Conservation (phyloP, 2,888 invertebrate species). For the Hypena proboscidalis region DNA sequence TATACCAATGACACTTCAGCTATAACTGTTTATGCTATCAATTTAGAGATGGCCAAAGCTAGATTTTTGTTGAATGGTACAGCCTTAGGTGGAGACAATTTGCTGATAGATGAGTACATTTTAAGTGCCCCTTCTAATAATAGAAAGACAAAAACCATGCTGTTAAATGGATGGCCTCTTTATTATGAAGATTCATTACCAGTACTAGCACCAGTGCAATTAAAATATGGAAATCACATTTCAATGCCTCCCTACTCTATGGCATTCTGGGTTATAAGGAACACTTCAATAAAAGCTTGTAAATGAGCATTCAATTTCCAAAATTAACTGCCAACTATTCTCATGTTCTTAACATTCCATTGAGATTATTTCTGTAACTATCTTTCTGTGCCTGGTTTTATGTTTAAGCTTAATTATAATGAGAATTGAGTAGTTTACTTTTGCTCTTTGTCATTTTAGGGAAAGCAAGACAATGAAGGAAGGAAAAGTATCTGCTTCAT, state of each 20-base stretch:
- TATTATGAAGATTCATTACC: constrained; percentile 81
- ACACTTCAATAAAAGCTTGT: constrained; percentile 70
- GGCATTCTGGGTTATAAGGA: constrained; percentile 87
- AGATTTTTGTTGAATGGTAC: constrained; percentile 81
- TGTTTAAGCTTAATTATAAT: no score
- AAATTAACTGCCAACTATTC: no score
- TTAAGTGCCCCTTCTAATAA: constrained; percentile 80
- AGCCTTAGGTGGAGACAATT: constrained; percentile 63
- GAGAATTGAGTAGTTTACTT: no score
- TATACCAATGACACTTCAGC: constrained; percentile 76
- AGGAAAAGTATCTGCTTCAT: no score
- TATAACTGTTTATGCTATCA: constrained; percentile 86
- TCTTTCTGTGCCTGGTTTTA: neutral
- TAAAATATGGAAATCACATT: constrained; percentile 75
- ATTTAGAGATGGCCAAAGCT: constrained; percentile 79
- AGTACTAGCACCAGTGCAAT: constrained; percentile 75
- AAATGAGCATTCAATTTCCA: constrained; percentile 40
- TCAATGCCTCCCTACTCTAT: constrained; percentile 87
- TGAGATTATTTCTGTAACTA: constrained; percentile 3
- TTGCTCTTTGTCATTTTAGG: no score
- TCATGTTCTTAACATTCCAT: constrained; percentile 34
- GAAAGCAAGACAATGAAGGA: no score
- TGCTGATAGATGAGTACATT: constrained; percentile 78
- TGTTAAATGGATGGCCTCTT: constrained; percentile 85
- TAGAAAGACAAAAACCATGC: constrained; percentile 79